Base-by-base conservation (phyloP, 2,113 vertebrate species). In the Coregonus clupeaformis region DNA sequence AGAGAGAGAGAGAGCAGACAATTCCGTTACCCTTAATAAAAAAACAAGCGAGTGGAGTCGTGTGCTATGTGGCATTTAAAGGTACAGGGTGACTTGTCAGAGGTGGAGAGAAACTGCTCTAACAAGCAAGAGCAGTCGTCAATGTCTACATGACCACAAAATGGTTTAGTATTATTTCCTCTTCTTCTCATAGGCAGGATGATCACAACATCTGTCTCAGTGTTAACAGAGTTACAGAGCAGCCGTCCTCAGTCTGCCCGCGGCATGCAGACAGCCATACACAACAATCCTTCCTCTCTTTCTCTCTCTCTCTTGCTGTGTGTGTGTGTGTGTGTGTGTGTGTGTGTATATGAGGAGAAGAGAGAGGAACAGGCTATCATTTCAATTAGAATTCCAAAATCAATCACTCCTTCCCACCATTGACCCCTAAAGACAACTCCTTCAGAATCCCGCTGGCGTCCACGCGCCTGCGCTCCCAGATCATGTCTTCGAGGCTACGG, bases 401-500 rank as follows among this genome's bases (percentile, higher is more conserved):
- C 73, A 80, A 81, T 86, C 87, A 96, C 84, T 95, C 95, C 82
- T 98, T 96, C 80, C 86, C 93, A 82, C 88, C 94, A 74, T 94
- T 94, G 75, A 96, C 95, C 86, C 49, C 49, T 52, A 97, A 88
- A 55, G 95, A 93, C 82, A 98, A 91, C 91, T 97, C 97, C 88
- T 97, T 94, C 77, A 98, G 93, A 88, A 97, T 96, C 72, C 96
- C 97, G 60, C 95, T 94, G 87, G 97, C 96, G 87, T 99, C 97
- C 91, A 98, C 94, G 47, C 96, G 92, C 88, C 96, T 94, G 87
- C 96, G 95, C 92, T 99, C 98, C 0, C 95, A 94, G 90, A 99
- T 98, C 91, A 99, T 95, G 89, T 98, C 98, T 92, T 99, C 97
- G 84, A 99, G 92, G 88, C 96, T 98, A 87, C 95, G 96, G 85